phyloP scores from a whole-genome alignment of 1,140 invertebrate species.

The Conus betulinus region DNA sequence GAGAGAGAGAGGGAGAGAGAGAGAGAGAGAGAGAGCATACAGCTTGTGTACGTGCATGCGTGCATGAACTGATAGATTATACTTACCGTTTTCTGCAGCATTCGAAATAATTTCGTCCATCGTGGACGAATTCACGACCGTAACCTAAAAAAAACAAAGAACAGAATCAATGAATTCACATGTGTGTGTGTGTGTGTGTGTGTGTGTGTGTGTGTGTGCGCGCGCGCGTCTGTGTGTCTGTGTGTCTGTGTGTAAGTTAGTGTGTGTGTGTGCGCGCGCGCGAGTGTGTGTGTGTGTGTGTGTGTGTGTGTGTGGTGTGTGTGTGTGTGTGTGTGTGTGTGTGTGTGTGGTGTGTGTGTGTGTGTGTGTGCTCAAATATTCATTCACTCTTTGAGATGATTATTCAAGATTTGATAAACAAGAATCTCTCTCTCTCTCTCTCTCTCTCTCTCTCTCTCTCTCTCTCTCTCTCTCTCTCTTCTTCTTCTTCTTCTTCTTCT shows the following conservation, averaged over 20 bases:
- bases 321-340: no score
- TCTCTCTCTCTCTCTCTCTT: no score
- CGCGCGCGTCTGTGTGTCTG: neutral
- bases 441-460: no score
- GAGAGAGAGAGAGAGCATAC: neutral
- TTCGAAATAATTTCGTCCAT: neutral
- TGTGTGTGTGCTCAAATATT: neutral
- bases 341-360: no score
- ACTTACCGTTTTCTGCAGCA: neutral
- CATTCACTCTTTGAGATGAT: no score
- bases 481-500: no score
- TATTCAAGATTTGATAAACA: no score
- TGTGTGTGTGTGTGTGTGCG: neutral
- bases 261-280: no score
- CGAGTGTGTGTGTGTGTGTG: no score
- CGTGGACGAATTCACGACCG: neutral
- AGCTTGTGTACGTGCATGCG: neutral
- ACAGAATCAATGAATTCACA: neutral
- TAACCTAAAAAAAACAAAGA: neutral
- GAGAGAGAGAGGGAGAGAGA: no score
- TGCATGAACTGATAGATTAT: neutral
- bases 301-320: no score
- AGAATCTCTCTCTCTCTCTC: no score
- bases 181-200: constrained; percentile 1
- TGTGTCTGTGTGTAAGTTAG: neutral